Conservation (phyloP, 2,797 vertebrate genomes). For the Podargus strigoides region DNA sequence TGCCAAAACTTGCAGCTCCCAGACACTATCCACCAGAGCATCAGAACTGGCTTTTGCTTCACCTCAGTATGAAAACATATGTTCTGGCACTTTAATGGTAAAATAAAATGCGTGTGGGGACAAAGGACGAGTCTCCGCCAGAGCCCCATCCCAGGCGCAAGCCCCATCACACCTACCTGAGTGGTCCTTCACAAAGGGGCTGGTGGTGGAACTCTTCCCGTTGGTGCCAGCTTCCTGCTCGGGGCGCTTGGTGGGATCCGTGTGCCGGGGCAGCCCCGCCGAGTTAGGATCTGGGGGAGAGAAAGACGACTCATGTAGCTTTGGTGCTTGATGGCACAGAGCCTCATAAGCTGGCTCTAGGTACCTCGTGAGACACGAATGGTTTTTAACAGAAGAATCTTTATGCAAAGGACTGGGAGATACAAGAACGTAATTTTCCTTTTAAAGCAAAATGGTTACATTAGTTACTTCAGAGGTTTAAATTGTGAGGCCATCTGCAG, state of each 20-base stretch:
- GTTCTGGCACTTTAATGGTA: not conserved
- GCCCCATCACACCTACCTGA: conserved; percentile 67
- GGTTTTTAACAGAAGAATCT: conserved; percentile 65
- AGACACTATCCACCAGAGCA: not conserved
- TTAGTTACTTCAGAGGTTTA: conserved; percentile 71
- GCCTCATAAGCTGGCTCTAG: conserved; percentile 30
- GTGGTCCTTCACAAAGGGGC: conserved; percentile 81
- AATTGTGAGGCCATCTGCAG: conserved; percentile 78
- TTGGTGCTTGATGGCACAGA: not conserved
- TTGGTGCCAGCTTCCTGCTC: conserved; percentile 84
- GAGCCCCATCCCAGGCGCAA: not conserved
- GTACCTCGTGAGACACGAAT: conserved; percentile 52
- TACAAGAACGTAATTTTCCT: conserved; percentile 60
- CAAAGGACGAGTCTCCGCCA: not conserved
- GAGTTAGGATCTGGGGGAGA: conserved; percentile 85
- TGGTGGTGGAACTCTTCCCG: conserved; percentile 80
- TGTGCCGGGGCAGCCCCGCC: conserved; percentile 81
- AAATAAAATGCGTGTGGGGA: not conserved
- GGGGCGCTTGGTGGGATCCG: conserved; percentile 83
- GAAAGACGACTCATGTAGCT: conserved; percentile 56
- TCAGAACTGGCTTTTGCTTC: not conserved
- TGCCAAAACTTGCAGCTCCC: not conserved
- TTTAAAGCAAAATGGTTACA: conserved; percentile 66
- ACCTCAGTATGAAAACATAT: not conserved
- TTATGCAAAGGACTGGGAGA: conserved; percentile 66